phyloP scores from a whole-genome alignment of 2,888 invertebrate species.

The Tanaodytes sp. region DNA sequence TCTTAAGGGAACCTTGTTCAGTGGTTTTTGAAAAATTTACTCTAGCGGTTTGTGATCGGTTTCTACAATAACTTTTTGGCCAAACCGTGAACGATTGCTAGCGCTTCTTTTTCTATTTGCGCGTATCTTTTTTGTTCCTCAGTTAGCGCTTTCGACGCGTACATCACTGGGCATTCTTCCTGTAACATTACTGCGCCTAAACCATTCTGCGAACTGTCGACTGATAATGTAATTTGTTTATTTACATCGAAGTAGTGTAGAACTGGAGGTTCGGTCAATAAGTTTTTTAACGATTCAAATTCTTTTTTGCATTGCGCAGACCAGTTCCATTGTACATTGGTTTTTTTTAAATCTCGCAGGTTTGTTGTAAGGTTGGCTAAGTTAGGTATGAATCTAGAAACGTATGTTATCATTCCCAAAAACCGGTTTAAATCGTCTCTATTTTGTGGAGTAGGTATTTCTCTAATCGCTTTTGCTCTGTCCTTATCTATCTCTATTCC shows the following conservation, averaged over 20 bases:
- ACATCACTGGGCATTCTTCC: conserved; percentile 61
- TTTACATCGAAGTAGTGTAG: conserved; percentile 34
- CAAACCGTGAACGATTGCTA: conserved; percentile 53
- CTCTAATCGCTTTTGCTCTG: conserved; percentile 47
- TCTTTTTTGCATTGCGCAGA: conserved; percentile 51
- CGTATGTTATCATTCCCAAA: conserved; percentile 58
- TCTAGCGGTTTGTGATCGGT: conserved; percentile 44
- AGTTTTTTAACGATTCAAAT: conserved; percentile 52
- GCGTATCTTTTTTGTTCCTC: conserved; percentile 42
- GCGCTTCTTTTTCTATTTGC: conserved; percentile 54
- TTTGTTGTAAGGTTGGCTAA: conserved; percentile 49
- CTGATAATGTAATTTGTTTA: conserved; percentile 14
- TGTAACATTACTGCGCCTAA: conserved; percentile 56
- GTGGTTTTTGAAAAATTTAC: conserved; percentile 59
- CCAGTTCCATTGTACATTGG: conserved; percentile 58
- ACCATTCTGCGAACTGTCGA: conserved; percentile 38
- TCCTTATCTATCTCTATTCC: conserved; percentile 39
- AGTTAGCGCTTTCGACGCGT: conserved; percentile 51
- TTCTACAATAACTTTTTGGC: conserved; percentile 36
- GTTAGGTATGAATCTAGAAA: conserved; percentile 59
- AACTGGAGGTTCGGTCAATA: conserved; percentile 35
- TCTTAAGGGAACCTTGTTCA: conserved; percentile 43
- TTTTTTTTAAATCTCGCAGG: conserved; percentile 56
- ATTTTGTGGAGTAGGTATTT: conserved; percentile 33
- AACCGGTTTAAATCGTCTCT: conserved; percentile 32